Evolutionary conservation across 2,113 vertebrate species (phyloP).

Genomic region (Myotis davidii): DNA sequence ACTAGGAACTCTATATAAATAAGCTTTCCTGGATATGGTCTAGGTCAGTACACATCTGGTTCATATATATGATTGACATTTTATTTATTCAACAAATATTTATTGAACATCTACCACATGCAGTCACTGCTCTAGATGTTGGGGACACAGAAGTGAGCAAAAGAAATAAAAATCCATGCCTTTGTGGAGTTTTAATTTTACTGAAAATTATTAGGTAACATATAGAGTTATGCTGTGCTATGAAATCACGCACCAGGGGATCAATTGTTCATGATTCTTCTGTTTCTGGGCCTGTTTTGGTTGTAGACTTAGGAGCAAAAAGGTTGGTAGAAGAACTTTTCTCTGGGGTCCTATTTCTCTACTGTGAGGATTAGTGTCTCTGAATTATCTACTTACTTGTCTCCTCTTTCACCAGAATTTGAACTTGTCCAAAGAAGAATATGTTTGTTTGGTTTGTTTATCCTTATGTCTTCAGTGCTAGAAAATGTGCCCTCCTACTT

Average conservation of each 20-base stretch:
- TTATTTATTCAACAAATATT: constrained; percentile 20
- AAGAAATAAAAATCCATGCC: not conserved
- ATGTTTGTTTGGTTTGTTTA: not conserved
- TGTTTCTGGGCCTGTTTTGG: not conserved
- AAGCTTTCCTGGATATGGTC: not conserved
- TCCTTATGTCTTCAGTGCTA: not conserved
- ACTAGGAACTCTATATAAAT: not conserved
- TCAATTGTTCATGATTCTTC: not conserved
- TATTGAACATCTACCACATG: not conserved
- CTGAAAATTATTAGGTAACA: not conserved
- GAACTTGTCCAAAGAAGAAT: not conserved
- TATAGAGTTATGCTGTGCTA: not conserved
- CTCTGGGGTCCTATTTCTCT: not conserved
- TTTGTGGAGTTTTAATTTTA: not conserved
- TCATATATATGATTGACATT: not conserved
- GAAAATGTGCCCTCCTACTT: not conserved
- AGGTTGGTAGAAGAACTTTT: not conserved
- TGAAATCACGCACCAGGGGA: not conserved
- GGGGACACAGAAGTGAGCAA: not conserved
- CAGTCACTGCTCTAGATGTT: not conserved
- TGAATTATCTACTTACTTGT: not conserved
- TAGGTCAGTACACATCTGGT: not conserved
- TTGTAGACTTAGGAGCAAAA: not conserved
- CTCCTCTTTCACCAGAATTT: not conserved
- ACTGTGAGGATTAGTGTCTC: not conserved